phyloP scores from a whole-genome alignment of 1,140 invertebrate genomes.

The Bombus breviceps region DNA sequence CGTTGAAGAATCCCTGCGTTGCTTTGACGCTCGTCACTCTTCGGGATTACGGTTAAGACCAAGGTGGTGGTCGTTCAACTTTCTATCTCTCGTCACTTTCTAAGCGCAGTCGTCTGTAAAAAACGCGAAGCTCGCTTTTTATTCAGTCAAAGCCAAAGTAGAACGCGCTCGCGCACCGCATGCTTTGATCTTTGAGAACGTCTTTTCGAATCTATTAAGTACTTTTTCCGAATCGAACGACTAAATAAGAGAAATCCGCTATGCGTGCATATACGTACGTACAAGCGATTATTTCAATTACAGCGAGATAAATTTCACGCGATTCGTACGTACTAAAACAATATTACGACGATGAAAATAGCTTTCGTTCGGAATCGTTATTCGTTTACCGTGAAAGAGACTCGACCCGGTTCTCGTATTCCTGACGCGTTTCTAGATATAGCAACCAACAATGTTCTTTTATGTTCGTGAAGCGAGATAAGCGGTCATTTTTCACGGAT shows the following conservation, averaged over 20 bases:
- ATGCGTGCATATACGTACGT: neutral
- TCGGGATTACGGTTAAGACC: conserved; percentile 38
- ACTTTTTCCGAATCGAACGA: neutral
- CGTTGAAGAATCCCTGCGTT: conserved; percentile 29
- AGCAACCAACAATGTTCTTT: neutral
- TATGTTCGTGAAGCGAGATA: conserved; percentile 44
- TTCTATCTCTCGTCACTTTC: conserved; percentile 8
- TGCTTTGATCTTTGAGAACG: conserved; percentile 51
- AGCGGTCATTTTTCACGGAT: conserved; percentile 77
- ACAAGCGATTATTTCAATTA: neutral
- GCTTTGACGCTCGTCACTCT: conserved; percentile 37
- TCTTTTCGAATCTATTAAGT: conserved; percentile 3
- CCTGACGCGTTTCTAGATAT: neutral
- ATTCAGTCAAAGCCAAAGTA: conserved; percentile 29
- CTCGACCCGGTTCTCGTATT: neutral
- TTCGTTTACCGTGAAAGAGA: neutral
- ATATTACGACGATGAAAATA: neutral
- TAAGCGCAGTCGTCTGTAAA: conserved; percentile 26
- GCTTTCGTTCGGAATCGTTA: neutral
- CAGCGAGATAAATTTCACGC: neutral
- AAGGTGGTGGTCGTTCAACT: conserved; percentile 41
- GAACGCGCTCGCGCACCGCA: neutral
- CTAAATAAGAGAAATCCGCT: neutral
- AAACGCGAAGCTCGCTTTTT: conserved; percentile 21
- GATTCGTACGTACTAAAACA: no score